Conservation (phyloP, 2,888 invertebrate genomes). For the Idaea straminata region DNA sequence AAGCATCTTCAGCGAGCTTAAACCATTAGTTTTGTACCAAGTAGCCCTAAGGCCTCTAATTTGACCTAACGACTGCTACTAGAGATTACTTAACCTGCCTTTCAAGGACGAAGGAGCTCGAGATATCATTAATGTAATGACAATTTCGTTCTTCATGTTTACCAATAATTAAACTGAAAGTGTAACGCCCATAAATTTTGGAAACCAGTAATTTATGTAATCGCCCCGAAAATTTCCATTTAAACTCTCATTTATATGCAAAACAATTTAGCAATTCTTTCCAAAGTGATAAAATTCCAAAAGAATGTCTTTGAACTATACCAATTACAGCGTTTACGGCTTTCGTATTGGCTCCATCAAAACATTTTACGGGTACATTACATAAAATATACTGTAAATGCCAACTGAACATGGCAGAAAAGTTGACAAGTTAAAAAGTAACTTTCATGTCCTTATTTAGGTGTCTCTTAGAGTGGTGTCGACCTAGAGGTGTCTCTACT, state of each 20-base stretch:
- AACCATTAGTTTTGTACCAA: not conserved
- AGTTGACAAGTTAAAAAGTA: not conserved
- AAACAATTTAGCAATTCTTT: constrained; percentile 24
- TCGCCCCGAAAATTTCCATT: constrained; percentile 25
- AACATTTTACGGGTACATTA: not conserved
- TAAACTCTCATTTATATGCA: constrained; percentile 25
- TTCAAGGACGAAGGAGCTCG: not conserved
- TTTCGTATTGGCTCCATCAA: not conserved
- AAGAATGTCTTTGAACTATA: not conserved
- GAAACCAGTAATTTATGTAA: constrained; percentile 30
- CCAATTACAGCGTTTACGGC: not conserved
- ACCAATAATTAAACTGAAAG: constrained; percentile 4
- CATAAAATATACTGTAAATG: not conserved
- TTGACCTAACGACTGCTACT: not conserved
- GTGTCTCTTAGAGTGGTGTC: not conserved
- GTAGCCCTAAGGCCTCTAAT: too few species aligned
- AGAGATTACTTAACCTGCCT: not conserved
- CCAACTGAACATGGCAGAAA: not conserved
- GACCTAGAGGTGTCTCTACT: not conserved
- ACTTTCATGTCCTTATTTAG: not conserved
- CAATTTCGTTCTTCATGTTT: not conserved
- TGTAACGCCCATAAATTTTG: constrained; percentile 17
- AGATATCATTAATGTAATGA: not conserved
- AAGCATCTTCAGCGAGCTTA: not conserved
- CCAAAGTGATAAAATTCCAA: constrained; percentile 11